Percentiles rank a stretch among this genome's conserved stretches.
Conservation (phyloP, 2,797 vertebrate species). For the Sebastes miniatus region DNA sequence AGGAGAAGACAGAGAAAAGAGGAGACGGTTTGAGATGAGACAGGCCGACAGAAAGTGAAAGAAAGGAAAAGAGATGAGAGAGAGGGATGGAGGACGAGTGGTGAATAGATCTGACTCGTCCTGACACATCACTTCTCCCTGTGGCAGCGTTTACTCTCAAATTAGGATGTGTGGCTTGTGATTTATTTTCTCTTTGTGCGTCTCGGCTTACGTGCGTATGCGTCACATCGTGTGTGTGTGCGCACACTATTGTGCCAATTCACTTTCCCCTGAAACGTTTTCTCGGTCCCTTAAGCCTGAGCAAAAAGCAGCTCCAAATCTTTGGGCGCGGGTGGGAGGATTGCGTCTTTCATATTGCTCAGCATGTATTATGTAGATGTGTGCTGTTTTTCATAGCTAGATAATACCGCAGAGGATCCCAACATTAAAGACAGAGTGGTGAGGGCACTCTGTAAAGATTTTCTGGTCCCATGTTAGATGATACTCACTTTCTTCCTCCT, state of each 20-base stretch:
- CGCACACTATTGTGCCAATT: background rate
- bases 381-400: constrained; percentile 52
- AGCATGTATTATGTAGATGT: constrained; percentile 68
- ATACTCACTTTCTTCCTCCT: background rate
- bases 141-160: constrained; percentile 54
- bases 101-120: constrained; percentile 52
- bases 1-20: constrained; percentile 12
- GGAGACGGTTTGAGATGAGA: constrained; percentile 36
- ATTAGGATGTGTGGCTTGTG: constrained; percentile 43
- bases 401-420: constrained; percentile 50
- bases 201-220: background rate
- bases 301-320: constrained; percentile 55
- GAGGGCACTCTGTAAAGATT: constrained; percentile 21
- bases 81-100: constrained; percentile 23
- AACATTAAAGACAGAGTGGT: constrained; percentile 38
- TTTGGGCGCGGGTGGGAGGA: constrained; percentile 60
- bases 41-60: constrained; percentile 41
- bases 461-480: constrained; percentile 12
- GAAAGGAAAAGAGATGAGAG: constrained; percentile 29
- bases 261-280: background rate
- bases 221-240: constrained; percentile 16
- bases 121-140: constrained; percentile 61
- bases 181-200: constrained; percentile 41
- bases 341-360: constrained; percentile 58
- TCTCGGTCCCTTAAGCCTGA: constrained; percentile 33